These are phyloP conservation scores for Pectinophora gossypiella DNA, from an alignment of 1,140 invertebrate species.

Conservation along the genomic window DNA sequence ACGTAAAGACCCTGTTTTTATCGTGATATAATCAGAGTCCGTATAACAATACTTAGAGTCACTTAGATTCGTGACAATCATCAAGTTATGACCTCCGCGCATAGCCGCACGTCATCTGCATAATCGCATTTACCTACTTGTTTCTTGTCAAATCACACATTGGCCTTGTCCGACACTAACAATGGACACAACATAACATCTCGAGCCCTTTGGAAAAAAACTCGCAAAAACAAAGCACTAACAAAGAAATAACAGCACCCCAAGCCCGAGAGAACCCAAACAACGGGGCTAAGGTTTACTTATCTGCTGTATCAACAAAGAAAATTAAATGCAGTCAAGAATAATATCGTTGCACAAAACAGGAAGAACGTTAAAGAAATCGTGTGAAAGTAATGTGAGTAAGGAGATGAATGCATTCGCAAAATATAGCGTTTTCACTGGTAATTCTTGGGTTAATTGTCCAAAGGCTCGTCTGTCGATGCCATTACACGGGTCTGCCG, in stretches of 20 bases:
- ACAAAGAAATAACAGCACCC: background rate
- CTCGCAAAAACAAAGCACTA: background rate
- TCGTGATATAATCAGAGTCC: no score
- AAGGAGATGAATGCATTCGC: conserved; percentile 13
- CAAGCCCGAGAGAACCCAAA: no score
- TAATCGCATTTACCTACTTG: conserved; percentile 13
- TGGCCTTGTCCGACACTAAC: conserved; percentile 8
- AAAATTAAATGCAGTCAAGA: background rate
- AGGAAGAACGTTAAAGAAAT: conserved; percentile 20
- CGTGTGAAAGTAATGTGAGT: conserved; percentile 27
- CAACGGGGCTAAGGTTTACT: no score
- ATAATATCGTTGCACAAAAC: background rate
- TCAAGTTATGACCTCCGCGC: background rate
- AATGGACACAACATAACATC: background rate
- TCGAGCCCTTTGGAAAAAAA: background rate
- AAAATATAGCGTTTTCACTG: conserved; percentile 21
- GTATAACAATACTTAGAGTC: no score
- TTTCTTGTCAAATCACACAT: conserved; percentile 7
- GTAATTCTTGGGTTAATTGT: conserved; percentile 18
- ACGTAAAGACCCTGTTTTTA: no score
- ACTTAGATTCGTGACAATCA: background rate
- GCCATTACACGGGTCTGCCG: conserved; percentile 4
- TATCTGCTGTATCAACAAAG: background rate
- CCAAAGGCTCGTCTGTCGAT: conserved; percentile 4
- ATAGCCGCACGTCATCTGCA: conserved; percentile 9